phyloP scores from a whole-genome alignment of 1,140 invertebrate genomes.

The Rhynchophorus ferrugineus region DNA sequence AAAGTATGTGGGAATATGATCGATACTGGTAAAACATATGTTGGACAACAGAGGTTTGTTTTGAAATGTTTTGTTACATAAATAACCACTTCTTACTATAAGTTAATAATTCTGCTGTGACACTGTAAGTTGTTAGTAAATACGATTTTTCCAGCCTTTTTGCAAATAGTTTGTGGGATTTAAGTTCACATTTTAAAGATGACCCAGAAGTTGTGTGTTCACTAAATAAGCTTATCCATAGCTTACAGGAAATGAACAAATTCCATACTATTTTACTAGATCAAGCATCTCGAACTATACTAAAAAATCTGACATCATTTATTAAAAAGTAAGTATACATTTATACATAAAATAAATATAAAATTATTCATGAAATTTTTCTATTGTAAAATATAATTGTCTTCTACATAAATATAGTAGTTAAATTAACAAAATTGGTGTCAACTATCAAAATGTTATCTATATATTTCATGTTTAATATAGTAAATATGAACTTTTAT shows the following conservation, averaged over 20 bases:
- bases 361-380: too few species aligned
- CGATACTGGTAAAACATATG: slow-evolving; percentile 80
- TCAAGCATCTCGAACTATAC: slow-evolving; percentile 80
- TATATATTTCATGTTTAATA: too few species aligned
- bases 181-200: slow-evolving; percentile 68
- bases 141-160: too few species aligned
- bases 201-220: slow-evolving; percentile 60
- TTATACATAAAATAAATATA: too few species aligned
- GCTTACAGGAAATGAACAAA: slow-evolving; percentile 81
- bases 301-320: slow-evolving; percentile 82
- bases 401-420: too few species aligned
- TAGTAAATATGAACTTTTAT: too few species aligned
- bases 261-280: slow-evolving; percentile 85
- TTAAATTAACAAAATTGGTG: too few species aligned
- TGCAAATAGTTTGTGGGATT: slow-evolving; percentile 75
- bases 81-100: neutral
- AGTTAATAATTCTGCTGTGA: slow-evolving; percentile 3
- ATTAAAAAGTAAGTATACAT: slow-evolving; percentile 61
- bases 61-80: neutral
- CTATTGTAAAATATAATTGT: too few species aligned
- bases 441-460: too few species aligned
- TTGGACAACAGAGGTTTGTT: slow-evolving; percentile 71
- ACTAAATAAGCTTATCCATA: slow-evolving; percentile 66
- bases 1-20: slow-evolving; percentile 79
- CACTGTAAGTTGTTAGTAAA: slow-evolving; percentile 44